Evolutionary conservation across 2,888 invertebrate species (phyloP).

Genomic region (Germaria angustata): DNA sequence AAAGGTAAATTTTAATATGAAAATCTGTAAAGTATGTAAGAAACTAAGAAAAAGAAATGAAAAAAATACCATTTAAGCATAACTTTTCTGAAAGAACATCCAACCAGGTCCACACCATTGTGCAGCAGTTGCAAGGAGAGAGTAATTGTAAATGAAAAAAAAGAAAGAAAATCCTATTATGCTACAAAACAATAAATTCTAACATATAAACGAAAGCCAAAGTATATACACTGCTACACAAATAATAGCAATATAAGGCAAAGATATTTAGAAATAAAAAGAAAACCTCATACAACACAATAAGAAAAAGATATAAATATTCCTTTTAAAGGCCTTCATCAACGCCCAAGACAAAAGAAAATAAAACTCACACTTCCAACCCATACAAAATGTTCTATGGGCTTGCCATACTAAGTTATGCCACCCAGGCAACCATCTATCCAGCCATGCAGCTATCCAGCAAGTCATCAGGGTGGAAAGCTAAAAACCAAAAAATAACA

Average conservation of each 20-base stretch:
- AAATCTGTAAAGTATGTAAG: slow-evolving; percentile 3
- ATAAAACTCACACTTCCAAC: background rate
- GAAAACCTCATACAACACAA: background rate
- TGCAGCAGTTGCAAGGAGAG: background rate
- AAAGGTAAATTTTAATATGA: slow-evolving; percentile 35
- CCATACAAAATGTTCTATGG: background rate
- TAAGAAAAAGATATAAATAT: background rate
- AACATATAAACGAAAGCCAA: background rate
- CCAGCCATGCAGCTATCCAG: background rate
- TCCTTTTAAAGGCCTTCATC: slow-evolving; percentile 30
- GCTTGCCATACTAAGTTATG: too few species aligned
- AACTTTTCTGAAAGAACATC: background rate
- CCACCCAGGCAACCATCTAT: background rate
- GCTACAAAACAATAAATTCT: background rate
- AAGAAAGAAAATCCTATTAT: slow-evolving; percentile 2
- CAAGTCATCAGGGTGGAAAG: slow-evolving; percentile 1
- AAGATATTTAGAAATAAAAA: slow-evolving; percentile 1
- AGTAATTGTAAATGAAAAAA: too few species aligned
- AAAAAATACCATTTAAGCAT: background rate
- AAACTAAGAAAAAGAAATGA: slow-evolving; percentile 2
- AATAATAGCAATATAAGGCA: slow-evolving; percentile 1
- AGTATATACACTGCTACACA: background rate
- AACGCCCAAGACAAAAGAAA: slow-evolving; percentile 13
- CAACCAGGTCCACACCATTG: slow-evolving; percentile 5
- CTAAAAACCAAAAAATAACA: slow-evolving; percentile 1